Base-by-base conservation (phyloP, 2,888 invertebrate species). In the Dicyrtomina minuta region DNA sequence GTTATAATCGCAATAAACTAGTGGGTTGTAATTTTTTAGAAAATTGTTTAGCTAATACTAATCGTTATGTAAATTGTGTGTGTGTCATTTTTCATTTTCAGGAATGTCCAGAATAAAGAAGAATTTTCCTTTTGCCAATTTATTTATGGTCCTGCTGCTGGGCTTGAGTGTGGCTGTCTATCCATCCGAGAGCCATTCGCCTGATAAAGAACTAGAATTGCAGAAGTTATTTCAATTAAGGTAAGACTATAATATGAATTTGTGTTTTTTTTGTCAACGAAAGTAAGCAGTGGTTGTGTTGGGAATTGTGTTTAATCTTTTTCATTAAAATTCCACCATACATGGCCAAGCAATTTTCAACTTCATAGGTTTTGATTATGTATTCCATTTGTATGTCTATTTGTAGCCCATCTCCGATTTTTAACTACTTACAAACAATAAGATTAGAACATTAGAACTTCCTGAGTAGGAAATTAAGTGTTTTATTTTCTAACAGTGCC, bases 211-310 rank as follows among this genome's bases (percentile, higher is more conserved):
- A 66, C 70, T 74, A 33, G 78, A 77, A 49, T 56, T 78, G 51
- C 78, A 78, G 66, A 78, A 78, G 69, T 72, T 78, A 22, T 76
- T 78, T 62, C 76, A 77, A 66, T 68, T 78, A 70, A 74, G 78
- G 78, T 78, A 71, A 71, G 70, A 49, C 2, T 15, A 2, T 13
- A 6, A 27, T 44, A 33, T 15, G 5, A 27, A 13, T 26, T 26
- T 55, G 26, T 27, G 13, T 26, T 55, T 24, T 8, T 27, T 27
- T 26, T 6, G 13, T 15, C 33, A 55, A 26, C 4, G 26, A 27
- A 13, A 27, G 27, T 27, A 6, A 24, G 6, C 24, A 8, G 15
- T 26, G 10, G 24, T 56, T 27, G 5, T 6, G 17, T 20, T 12
- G 22, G 5, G 10, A 12, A 5, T 49, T 49, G 8, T 12, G 12